A percentile compares a stretch with the other conserved stretches of the same genome.
Evolutionary conservation across 2,113 vertebrate genomes (phyloP).

Genomic region (Paraplagusia blochii): DNA sequence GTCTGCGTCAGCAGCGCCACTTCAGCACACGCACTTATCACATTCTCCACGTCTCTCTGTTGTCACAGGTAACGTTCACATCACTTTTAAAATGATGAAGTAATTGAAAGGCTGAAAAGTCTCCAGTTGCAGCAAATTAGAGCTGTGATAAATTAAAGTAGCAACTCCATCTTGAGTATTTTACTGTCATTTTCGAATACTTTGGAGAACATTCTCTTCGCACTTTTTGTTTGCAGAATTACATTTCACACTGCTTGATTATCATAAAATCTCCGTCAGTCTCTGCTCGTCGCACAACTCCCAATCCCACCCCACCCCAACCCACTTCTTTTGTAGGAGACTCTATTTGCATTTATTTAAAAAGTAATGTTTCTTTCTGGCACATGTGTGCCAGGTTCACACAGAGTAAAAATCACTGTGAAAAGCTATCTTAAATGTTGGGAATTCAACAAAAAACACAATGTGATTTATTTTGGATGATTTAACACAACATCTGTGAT

Average conservation of each 20-base stretch:
- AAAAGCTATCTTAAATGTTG: too few relatives aligned
- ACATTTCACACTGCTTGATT: slow-evolving; percentile 11
- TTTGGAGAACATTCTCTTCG: slow-evolving; percentile 16
- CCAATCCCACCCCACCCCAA: too few relatives aligned
- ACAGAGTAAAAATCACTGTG: slow-evolving; percentile 29
- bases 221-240: slow-evolving; percentile 24
- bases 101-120: slow-evolving; percentile 19
- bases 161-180: slow-evolving; percentile 19
- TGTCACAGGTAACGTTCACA: neutral
- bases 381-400: neutral
- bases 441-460: slow-evolving; percentile 26
- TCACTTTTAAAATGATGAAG: slow-evolving; percentile 15
- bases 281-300: slow-evolving; percentile 15
- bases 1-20: neutral
- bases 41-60: neutral
- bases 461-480: slow-evolving; percentile 29
- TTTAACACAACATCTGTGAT: slow-evolving; percentile 29
- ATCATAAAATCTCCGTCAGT: slow-evolving; percentile 23
- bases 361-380: neutral
- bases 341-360: slow-evolving; percentile 7
- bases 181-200: slow-evolving; percentile 17
- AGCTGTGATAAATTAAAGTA: slow-evolving; percentile 30
- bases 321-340: slow-evolving; percentile 1
- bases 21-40: neutral
- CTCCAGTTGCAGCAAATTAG: slow-evolving; percentile 23